Base-by-base conservation (phyloP, 2,888 invertebrate genomes). In the Gryllus longicercus region DNA sequence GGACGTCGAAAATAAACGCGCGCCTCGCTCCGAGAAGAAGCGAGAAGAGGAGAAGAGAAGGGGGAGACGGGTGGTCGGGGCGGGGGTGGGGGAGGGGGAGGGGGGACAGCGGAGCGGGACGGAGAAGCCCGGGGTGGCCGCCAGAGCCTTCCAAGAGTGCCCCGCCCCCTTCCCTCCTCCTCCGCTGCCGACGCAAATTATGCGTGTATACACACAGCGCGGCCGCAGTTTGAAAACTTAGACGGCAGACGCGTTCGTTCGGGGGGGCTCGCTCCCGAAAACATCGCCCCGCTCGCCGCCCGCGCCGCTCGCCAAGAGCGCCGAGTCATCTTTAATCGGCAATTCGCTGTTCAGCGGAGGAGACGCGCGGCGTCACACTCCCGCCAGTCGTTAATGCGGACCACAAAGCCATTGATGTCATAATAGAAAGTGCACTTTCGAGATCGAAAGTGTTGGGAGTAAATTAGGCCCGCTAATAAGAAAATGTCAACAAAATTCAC, bases 1-100 rank as follows among this genome's bases (percentile, higher is more conserved):
- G 16, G 63, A n/a, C 63, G 63, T 63, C 63, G 63, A 63, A 63
- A 63, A 63, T 63, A 63, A 63, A 63, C 63, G 63, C 63, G 63
- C 16, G 16, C 16, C 14, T 63, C 16, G 63, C 63, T 14, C 4
- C 38, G 38, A 38, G 38, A 63, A 14, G 63, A 18, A 18, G 63
- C 14, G 16, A 3, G 63, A 14, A 18, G 63, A 18, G 63, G 63
- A 18, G 63, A 18, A 14, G 63, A 38, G 63, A 63, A 10, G 10
- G 63, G 63, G 16, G 63, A 18, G 63, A 63, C 14, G 14, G 63
- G 63, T 5, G 63, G 63, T 5, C 14, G 63, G 63, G 1, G 63
- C 4, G 14, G 63, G 63, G 63, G 63, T n/a, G 38, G 38, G n/a
- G 16, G 63, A n/a, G 14, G 63, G 12, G 16, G 3, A n/a, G n/a